phyloP scores from a whole-genome alignment of 1,140 invertebrate species.

The Drosophila punjabiensis region DNA sequence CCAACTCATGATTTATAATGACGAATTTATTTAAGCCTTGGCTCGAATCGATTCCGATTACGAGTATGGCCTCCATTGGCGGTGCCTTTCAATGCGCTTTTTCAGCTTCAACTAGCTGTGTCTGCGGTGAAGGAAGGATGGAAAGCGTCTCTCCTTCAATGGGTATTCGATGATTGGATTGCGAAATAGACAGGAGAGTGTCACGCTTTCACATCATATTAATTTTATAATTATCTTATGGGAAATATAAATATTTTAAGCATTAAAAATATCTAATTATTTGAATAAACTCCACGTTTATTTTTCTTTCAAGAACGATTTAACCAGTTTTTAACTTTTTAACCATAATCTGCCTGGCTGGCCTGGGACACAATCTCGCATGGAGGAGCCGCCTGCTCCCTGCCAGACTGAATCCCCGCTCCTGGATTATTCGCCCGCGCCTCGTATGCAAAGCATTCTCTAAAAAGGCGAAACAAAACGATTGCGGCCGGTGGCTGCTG shows the following conservation, averaged over 20 bases:
- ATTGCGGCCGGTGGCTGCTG: constrained; percentile 29
- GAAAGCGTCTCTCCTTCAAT: background rate
- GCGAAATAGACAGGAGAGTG: constrained; percentile 12
- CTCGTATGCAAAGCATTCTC: constrained; percentile 69
- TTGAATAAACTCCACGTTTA: background rate
- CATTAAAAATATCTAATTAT: background rate
- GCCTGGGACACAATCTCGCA: constrained; percentile 43
- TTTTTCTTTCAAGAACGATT: constrained; percentile 16
- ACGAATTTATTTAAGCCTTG: constrained; percentile 83
- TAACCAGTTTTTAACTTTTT: background rate
- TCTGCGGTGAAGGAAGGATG: constrained; percentile 6
- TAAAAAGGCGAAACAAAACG: constrained; percentile 64
- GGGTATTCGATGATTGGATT: constrained; percentile 1
- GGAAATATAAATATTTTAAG: background rate
- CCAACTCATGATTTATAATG: constrained; percentile 81
- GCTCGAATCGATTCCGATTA: constrained; percentile 54
- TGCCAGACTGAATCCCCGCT: constrained; percentile 5
- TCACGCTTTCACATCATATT: constrained; percentile 6
- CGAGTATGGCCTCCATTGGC: constrained; percentile 55
- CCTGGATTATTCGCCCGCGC: constrained; percentile 12
- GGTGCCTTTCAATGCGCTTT: constrained; percentile 61
- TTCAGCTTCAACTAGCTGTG: constrained; percentile 26
- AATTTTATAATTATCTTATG: background rate
- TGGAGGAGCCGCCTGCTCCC: constrained; percentile 12
- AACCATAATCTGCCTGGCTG: constrained; percentile 12